Percentiles rank a stretch among this genome's conserved stretches.
Conservation (phyloP, 2,888 invertebrate genomes). For the Julus scandinavius region DNA sequence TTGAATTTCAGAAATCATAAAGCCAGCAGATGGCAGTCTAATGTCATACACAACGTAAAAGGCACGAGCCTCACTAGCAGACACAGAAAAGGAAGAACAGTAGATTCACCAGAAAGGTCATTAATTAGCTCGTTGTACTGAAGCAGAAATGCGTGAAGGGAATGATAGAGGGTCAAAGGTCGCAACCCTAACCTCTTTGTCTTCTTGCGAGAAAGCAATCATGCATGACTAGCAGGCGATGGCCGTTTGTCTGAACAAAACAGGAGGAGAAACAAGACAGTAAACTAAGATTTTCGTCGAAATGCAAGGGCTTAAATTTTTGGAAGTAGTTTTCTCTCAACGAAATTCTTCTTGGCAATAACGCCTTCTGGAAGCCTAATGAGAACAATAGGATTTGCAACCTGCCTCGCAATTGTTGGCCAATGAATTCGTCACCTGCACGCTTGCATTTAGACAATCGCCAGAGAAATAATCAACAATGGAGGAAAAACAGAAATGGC, state of each 20-base stretch:
- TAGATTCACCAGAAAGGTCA: background rate
- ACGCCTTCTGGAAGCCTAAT: background rate
- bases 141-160: no score
- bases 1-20: no score
- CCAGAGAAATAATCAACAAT: constrained; percentile 2
- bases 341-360: background rate
- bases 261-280: no score
- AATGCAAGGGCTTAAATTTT: background rate
- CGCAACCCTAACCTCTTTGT: background rate
- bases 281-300: background rate
- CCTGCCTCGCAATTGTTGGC: background rate
- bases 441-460: background rate
- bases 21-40: no score
- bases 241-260: background rate
- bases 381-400: background rate
- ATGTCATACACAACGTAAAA: no score
- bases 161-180: constrained; percentile 24
- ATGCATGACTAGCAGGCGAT: background rate
- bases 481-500: background rate
- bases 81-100: background rate
- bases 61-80: no score
- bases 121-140: background rate
- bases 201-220: background rate
- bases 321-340: background rate
- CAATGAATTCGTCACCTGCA: constrained; percentile 42